Percentiles rank a stretch among this genome's conserved stretches.
Evolutionary conservation across 2,797 vertebrate species (phyloP).

Genomic region (Rhinogobio ventralis): DNA sequence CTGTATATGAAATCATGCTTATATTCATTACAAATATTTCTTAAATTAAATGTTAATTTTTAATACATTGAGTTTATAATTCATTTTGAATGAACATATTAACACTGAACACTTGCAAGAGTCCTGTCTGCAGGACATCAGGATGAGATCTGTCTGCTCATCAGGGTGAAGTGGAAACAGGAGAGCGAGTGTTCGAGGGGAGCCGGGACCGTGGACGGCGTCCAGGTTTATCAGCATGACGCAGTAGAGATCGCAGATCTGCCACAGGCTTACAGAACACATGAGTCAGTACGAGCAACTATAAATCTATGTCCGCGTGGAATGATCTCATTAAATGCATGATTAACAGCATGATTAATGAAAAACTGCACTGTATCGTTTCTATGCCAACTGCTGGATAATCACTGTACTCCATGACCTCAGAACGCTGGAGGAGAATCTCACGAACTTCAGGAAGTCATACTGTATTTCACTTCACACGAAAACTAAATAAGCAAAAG

Average conservation of each 20-base stretch:
- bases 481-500: not conserved
- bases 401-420: conserved; percentile 16
- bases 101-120: not conserved
- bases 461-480: not conserved
- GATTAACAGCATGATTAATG: conserved; percentile 32
- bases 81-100: not conserved
- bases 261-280: conserved; percentile 16
- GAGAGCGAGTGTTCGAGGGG: conserved; percentile 3
- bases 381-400: conserved; percentile 10
- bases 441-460: not conserved
- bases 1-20: not conserved
- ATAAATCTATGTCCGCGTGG: not conserved
- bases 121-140: not conserved
- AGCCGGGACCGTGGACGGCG: conserved; percentile 34
- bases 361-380: conserved; percentile 4
- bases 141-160: not conserved
- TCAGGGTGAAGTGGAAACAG: conserved; percentile 20
- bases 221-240: conserved; percentile 40
- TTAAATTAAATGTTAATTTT: not conserved
- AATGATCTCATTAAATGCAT: conserved; percentile 33
- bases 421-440: not conserved
- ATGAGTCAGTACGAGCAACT: conserved; percentile 3
- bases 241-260: conserved; percentile 13
- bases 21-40: too few species aligned
- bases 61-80: not conserved